These are phyloP conservation scores for Myathropa florea DNA, from an alignment of 2,888 invertebrate genomes.

Conservation along the genomic window DNA sequence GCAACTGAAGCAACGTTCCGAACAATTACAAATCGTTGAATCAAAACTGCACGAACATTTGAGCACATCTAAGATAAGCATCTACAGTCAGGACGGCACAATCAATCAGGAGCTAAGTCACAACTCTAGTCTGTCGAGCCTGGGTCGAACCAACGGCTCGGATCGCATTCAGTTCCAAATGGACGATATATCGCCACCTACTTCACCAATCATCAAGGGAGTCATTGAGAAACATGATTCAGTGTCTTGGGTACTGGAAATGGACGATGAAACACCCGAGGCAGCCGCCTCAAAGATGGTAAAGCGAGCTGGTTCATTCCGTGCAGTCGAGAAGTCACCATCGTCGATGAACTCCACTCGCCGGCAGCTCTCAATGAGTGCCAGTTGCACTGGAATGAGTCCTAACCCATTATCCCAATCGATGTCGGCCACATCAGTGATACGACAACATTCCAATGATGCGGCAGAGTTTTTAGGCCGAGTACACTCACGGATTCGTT, in stretches of 20 bases:
- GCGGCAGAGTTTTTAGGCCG: slow-evolving; percentile 75
- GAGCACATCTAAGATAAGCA: slow-evolving; percentile 62
- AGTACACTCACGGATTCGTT: slow-evolving; percentile 79
- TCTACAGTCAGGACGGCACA: slow-evolving; percentile 67
- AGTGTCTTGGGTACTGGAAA: slow-evolving; percentile 92
- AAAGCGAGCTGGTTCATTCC: slow-evolving; percentile 85
- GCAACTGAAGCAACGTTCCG: slow-evolving; percentile 91
- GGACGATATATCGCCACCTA: slow-evolving; percentile 83
- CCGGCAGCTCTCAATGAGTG: slow-evolving; percentile 78
- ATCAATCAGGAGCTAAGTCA: slow-evolving; percentile 70
- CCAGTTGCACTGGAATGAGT: slow-evolving; percentile 71
- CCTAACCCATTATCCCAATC: slow-evolving; percentile 81
- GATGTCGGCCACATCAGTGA: slow-evolving; percentile 82
- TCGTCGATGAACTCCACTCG: slow-evolving; percentile 74
- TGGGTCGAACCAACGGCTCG: slow-evolving; percentile 72
- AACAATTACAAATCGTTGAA: slow-evolving; percentile 82
- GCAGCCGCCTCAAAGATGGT: slow-evolving; percentile 87
- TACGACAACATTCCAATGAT: slow-evolving; percentile 78
- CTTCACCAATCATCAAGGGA: slow-evolving; percentile 89
- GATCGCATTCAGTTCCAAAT: slow-evolving; percentile 74
- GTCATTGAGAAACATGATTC: slow-evolving; percentile 93
- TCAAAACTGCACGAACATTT: slow-evolving; percentile 76
- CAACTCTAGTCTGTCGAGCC: slow-evolving; percentile 72
- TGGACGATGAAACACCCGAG: slow-evolving; percentile 87
- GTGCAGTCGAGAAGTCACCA: slow-evolving; percentile 80